Conservation (phyloP, 2,888 invertebrate species). For the Lasius fuliginosus region DNA sequence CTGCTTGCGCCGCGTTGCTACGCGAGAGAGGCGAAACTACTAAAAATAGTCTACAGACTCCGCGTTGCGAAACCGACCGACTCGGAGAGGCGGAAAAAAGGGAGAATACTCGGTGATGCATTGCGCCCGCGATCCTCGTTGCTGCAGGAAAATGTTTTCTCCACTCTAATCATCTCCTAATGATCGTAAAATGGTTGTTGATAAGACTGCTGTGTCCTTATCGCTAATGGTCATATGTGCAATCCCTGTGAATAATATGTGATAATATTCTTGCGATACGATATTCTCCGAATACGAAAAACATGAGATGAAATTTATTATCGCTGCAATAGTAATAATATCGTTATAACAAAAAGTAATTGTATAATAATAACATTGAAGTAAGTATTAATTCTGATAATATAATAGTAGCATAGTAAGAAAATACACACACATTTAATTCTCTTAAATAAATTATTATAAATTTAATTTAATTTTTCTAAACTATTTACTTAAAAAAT, state of each 20-base stretch:
- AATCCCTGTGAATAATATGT: not conserved
- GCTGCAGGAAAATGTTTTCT: constrained; percentile 31
- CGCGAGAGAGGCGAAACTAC: constrained; percentile 25
- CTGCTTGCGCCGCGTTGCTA: constrained; percentile 28
- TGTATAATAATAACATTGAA: not conserved
- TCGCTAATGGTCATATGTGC: not conserved
- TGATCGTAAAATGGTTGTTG: constrained; percentile 22
- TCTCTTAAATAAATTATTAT: not conserved
- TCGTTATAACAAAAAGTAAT: not conserved
- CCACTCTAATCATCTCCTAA: constrained; percentile 23
- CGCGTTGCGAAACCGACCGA: constrained; percentile 15
- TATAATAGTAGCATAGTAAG: not conserved
- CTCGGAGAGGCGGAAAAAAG: not conserved
- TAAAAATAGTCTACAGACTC: constrained; percentile 56
- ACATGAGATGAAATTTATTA: not conserved
- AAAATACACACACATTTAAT: not conserved
- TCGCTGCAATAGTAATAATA: not conserved
- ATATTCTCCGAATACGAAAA: not conserved
- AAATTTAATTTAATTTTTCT: not conserved
- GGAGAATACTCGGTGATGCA: constrained; percentile 7
- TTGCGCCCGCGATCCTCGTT: not conserved
- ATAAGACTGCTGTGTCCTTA: constrained; percentile 12
- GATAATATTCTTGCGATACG: not conserved
- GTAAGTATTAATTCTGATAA: not conserved
- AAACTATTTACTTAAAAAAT: not conserved